Base-by-base conservation (phyloP, 2,113 vertebrate species). In the Cettia cetti region DNA sequence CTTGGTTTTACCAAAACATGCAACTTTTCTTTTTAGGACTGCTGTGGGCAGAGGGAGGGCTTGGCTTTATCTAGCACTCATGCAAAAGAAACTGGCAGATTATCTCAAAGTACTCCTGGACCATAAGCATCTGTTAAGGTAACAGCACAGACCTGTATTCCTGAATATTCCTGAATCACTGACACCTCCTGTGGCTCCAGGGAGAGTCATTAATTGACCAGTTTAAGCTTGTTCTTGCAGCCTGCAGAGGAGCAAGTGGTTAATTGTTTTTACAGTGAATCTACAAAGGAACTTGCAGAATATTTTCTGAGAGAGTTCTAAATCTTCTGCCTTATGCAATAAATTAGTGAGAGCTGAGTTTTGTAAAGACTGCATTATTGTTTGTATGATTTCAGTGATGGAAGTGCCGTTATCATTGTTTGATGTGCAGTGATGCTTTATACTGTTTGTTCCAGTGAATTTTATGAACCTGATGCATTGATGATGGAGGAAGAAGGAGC, bases 41-140 rank as follows among this genome's bases (percentile, higher is more conserved):
- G 98, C 99, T 61, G 96, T 99, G 82, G 99, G 99, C 66, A 98
- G 98, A 98, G 99, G 97, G 66, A 98, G 99, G 93, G 99, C 99
- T 23, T 99, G 99, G 99, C 98, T 99, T 47, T 99, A 99, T 96
- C 98, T 99, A 88, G 99, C 99, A 6, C 98, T 99, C 47, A 99
- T 99, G 99, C 99, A 99, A 95, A 99, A 99, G 97, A 99, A 99
- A 94, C 95, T 99, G 83, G 99, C 99, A 1, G 99, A 99, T 95
- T 99, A 99, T 74, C 97, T 99, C 96, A 99, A 99, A 96, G 98
- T 98, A 33, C 98, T 99, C 44, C 96, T 99, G 96, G 99, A 99
- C 94, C 98, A 98, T 80, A 99, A 98, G 81, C 98, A 99, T 89
- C 98, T 99, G 18, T 96, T 99, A 92, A 99, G 98, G 99, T 99